Evolutionary conservation across 1,140 invertebrate genomes (phyloP).

Genomic region (Nasonia longicornis): DNA sequence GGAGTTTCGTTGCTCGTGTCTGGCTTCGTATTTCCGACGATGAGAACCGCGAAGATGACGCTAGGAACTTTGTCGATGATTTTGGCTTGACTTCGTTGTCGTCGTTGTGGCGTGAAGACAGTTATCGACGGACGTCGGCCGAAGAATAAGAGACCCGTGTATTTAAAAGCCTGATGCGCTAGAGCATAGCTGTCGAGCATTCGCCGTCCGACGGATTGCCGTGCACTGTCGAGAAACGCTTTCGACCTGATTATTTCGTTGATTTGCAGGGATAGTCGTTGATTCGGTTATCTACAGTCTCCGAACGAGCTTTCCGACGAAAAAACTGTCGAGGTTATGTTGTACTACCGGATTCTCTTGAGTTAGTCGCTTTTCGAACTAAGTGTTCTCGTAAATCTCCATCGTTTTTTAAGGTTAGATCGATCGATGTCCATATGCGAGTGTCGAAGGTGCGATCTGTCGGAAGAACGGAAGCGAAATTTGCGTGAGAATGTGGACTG

Average conservation of each 20-base stretch:
- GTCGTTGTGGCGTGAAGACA: background rate
- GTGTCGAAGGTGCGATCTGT: background rate
- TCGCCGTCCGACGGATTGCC: conserved; percentile 24
- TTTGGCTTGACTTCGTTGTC: conserved; percentile 7
- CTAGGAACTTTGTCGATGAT: conserved; percentile 1
- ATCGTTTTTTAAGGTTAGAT: conserved; percentile 26
- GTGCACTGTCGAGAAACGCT: background rate
- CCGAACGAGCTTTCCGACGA: background rate
- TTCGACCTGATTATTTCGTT: background rate
- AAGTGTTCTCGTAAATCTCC: conserved; percentile 56
- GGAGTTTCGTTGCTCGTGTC: too few relatives aligned
- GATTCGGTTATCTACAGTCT: background rate
- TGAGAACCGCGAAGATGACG: background rate
- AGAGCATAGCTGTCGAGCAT: too few relatives aligned
- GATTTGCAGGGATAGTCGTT: background rate
- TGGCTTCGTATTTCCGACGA: background rate
- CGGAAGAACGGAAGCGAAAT: background rate
- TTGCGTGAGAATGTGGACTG: background rate
- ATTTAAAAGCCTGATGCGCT: too few relatives aligned
- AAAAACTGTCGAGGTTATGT: background rate
- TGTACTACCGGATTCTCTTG: background rate
- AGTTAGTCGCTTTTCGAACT: background rate
- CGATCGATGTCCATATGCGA: background rate
- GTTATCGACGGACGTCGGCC: conserved; percentile 8
- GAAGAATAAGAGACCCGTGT: too few relatives aligned